These are phyloP conservation scores for Papilio helenus DNA, from an alignment of 1,140 invertebrate genomes.

Conservation along the genomic window DNA sequence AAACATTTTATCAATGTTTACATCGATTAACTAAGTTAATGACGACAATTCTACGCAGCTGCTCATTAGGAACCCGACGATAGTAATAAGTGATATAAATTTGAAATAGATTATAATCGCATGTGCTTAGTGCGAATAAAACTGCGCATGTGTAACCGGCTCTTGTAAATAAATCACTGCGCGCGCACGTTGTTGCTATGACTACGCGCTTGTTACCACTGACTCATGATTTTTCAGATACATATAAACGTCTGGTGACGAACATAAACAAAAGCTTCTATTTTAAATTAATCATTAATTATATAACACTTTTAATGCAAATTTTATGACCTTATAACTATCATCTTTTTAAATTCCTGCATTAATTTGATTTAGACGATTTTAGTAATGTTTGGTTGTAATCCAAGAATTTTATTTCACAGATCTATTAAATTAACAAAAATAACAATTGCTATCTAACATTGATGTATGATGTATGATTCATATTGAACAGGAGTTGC, in stretches of 20 bases:
- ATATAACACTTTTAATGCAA: background rate
- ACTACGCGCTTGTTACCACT: conserved; percentile 48
- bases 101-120: conserved; percentile 3
- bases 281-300: background rate
- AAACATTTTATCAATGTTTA: background rate
- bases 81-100: background rate
- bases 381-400: no score
- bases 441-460: background rate
- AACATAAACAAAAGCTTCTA: conserved; percentile 1
- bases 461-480: conserved; percentile 49
- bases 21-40: background rate
- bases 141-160: conserved; percentile 33
- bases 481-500: conserved; percentile 63
- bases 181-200: conserved; percentile 47
- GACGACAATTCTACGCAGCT: background rate
- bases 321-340: background rate
- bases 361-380: no score
- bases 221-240: conserved; percentile 46
- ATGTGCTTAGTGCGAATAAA: conserved; percentile 10
- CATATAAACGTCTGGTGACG: conserved; percentile 35
- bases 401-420: no score
- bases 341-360: background rate
- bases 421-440: background rate
- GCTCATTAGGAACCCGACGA: background rate
- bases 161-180: conserved; percentile 53